phyloP scores from a whole-genome alignment of 2,113 vertebrate genomes.

The Dolichotis patagonum region DNA sequence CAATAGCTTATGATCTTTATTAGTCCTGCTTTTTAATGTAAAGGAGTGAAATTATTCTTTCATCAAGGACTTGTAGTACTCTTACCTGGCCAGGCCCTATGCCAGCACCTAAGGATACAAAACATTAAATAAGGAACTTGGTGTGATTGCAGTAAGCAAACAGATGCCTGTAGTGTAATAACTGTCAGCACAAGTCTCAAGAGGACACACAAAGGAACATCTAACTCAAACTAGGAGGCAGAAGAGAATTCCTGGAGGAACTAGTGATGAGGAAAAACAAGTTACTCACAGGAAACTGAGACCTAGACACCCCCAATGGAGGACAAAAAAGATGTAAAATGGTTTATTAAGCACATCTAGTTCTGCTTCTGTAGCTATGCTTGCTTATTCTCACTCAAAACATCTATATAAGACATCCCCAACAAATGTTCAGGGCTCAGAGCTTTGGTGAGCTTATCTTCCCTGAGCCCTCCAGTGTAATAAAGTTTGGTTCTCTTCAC shows the following conservation, averaged over 20 bases:
- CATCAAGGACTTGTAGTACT: not conserved
- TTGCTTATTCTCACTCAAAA: not conserved
- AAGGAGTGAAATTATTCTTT: not conserved
- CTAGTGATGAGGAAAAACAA: not conserved
- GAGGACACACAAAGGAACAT: not conserved
- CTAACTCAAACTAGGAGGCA: not conserved
- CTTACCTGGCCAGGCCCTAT: not conserved
- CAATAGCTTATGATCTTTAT: not conserved
- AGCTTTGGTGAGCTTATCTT: not conserved
- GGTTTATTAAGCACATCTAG: not conserved
- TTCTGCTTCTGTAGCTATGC: not conserved
- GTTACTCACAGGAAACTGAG: not conserved
- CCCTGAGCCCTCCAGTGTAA: not conserved
- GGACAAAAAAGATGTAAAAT: not conserved
- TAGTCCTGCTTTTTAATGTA: not conserved
- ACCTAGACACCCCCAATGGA: not conserved
- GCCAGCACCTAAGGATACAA: not conserved
- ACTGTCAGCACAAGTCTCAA: not conserved
- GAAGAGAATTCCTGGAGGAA: not conserved
- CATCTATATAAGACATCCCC: not conserved
- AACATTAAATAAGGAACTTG: not conserved
- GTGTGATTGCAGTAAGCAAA: not conserved
- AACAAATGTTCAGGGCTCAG: not conserved
- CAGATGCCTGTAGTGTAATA: not conserved
- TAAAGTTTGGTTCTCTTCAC: not conserved